Conservation (phyloP, 2,888 invertebrate species). For the Axea sp. region DNA sequence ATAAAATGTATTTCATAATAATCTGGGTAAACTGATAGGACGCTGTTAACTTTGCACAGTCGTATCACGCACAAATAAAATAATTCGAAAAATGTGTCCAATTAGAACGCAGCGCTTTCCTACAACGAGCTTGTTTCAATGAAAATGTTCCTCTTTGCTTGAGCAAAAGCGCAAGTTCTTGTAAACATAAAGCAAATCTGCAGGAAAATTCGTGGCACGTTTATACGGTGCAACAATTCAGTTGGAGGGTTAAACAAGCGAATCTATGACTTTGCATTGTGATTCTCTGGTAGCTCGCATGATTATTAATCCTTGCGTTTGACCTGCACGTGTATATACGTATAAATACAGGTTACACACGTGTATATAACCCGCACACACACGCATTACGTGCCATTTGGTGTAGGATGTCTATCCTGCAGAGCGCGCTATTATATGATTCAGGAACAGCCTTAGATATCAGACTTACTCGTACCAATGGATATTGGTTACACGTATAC, state of each 20-base stretch:
- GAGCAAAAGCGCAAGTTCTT: conserved; percentile 13
- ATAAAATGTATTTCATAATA: too few relatives aligned
- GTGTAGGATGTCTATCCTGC: conserved; percentile 49
- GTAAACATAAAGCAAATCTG: conserved; percentile 44
- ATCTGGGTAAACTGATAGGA: too few relatives aligned
- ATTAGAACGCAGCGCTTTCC: too few relatives aligned
- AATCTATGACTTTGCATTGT: conserved; percentile 62
- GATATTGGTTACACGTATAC: conserved; percentile 54
- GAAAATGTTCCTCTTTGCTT: conserved; percentile 8
- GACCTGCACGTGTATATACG: conserved; percentile 48
- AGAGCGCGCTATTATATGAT: conserved; percentile 57
- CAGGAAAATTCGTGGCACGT: conserved; percentile 58
- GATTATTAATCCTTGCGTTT: conserved; percentile 61
- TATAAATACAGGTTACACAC: conserved; percentile 34
- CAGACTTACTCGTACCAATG: conserved; percentile 44
- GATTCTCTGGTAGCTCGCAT: conserved; percentile 60
- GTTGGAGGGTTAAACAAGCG: conserved; percentile 61
- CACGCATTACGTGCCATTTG: conserved; percentile 35
- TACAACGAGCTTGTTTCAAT: conserved; percentile 2
- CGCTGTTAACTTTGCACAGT: too few relatives aligned
- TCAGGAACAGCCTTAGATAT: conserved; percentile 60
- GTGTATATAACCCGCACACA: not conserved
- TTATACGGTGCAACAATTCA: conserved; percentile 59
- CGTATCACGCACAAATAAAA: too few relatives aligned
- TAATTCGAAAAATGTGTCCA: too few relatives aligned